Base-by-base conservation (phyloP, 1,140 invertebrate species). In the Danaus plexippus region DNA sequence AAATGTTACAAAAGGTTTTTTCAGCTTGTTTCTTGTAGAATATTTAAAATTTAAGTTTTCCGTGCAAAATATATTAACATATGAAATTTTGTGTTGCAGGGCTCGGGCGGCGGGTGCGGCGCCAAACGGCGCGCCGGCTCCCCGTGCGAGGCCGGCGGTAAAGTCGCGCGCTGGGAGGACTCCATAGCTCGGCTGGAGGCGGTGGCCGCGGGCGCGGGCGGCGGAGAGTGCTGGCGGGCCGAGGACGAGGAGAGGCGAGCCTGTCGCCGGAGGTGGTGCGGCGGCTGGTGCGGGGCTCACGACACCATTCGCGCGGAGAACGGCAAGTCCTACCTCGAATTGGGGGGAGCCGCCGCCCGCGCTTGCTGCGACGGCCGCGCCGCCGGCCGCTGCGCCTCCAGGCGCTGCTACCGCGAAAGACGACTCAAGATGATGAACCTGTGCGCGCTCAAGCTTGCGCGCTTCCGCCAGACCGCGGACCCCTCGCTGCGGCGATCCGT, bases 401-500 rank as follows among this genome's bases (percentile, higher is more conserved):
- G 91, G 15, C 90, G 90, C 43, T 95, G 94, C 73, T 96, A 96
- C 79, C 90, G 93, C 72, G 94, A 96, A 70, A 91, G 95, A 52
- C 88, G 96, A 11, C 90, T 96, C 63, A 94, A 95, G 66, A 95
- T 98, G 64, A 91, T 97, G 68, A 96, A 97, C 75, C 91, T 97
- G 46, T 97, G 95, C 52, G 95, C 97, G 91, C 93, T 94, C 77
- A 98, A 98, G 86, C 88, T 98, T 56, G 94, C 94, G 61, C 90
- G 94, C 69, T 95, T 95, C 69, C 90, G 95, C 13, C 95, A 96
- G 81, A 94, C 93, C 59, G 92, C 94, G 2, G 96, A 98, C 77
- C 95, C 96, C 11, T 95, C 94, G 57, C 88, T 98, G n/a, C 91
- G 95, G 54, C 91, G 95, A 44, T 97, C 96, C 6, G 97, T 98